Evolutionary conservation across 2,113 vertebrate species (phyloP), one percentile per base, ranked within the genome.

Genomic region (Terrapene triunguis): DNA sequence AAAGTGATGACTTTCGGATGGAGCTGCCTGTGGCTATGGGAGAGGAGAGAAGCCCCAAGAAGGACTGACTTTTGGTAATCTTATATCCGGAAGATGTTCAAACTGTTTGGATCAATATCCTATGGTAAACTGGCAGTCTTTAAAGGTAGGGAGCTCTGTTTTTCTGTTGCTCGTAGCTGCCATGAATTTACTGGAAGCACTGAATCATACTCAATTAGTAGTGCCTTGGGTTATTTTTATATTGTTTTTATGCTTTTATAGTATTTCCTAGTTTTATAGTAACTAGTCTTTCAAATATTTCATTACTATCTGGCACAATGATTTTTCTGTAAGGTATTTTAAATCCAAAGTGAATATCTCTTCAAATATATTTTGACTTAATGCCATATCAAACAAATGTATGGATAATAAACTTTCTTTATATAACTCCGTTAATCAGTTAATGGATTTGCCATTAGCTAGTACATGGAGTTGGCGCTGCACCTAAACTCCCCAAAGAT

Each of bases 401-500:
- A 69, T 84, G 82, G 88, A 94, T 95, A 88, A 96, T 89, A 95
- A 51, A 57, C 62, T 93, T 96, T 92, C 91, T 89, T 95, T 93
- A 85, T 81, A 8, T 89, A 90, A 96, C 82, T 96, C 84, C 79
- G 57, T 91, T 97, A 93, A 95, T 97, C 88, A 95, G 94, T 87
- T 95, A 95, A 95, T 96, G 89, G 92, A 87, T 93, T 87, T 83
- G 50, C 86, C 96, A 96, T 96, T 95, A 97, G 94, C 62, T 97
- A 96, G 96, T 85, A 94, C 44, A 89, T 14, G 38, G 85, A 95
- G 51, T 82, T 91, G 94, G 87, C 88, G 91, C 57, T 89, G 85
- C 38, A 96, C 55, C 80, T 89, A 93, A 90, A 88, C 47, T 85
- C 35, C 86, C 88, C 54, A 82, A 55, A 96, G 78, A 95, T 91